These are phyloP conservation scores for Tachystola acroxantha DNA, from an alignment of 2,888 invertebrate species.

Conservation along the genomic window DNA sequence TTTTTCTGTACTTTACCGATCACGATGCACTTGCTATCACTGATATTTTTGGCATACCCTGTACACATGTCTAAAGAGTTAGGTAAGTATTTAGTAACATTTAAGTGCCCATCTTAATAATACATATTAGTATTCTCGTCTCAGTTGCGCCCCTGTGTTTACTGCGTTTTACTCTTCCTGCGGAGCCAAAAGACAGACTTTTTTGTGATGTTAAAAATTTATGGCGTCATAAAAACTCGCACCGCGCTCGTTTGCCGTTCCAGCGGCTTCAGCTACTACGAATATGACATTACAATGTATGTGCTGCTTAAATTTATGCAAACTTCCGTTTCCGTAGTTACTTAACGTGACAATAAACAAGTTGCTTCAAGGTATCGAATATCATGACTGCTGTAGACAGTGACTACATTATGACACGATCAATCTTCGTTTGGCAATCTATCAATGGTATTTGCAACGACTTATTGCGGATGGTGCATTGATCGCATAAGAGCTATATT, in stretches of 20 bases:
- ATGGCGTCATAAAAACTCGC: slow-evolving; percentile 63
- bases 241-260: slow-evolving; percentile 49
- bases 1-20: too few relatives aligned
- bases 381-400: too few relatives aligned
- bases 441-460: too few relatives aligned
- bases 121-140: slow-evolving; percentile 33
- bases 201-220: slow-evolving; percentile 70
- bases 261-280: slow-evolving; percentile 39
- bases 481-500: too few relatives aligned
- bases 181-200: slow-evolving; percentile 47
- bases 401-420: too few relatives aligned
- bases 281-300: slow-evolving; percentile 54
- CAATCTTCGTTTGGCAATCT: too few relatives aligned
- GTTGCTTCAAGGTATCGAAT: not conserved
- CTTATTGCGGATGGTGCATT: too few relatives aligned
- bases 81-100: too few relatives aligned
- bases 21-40: too few relatives aligned
- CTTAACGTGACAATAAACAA: not conserved
- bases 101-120: too few relatives aligned
- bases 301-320: slow-evolving; percentile 7
- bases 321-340: not conserved
- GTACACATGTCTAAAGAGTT: too few relatives aligned
- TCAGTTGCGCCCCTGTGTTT: slow-evolving; percentile 28
- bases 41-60: too few relatives aligned
- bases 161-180: slow-evolving; percentile 39